Conservation (phyloP, 2,113 vertebrate species). For the Marcusenius ussheri region DNA sequence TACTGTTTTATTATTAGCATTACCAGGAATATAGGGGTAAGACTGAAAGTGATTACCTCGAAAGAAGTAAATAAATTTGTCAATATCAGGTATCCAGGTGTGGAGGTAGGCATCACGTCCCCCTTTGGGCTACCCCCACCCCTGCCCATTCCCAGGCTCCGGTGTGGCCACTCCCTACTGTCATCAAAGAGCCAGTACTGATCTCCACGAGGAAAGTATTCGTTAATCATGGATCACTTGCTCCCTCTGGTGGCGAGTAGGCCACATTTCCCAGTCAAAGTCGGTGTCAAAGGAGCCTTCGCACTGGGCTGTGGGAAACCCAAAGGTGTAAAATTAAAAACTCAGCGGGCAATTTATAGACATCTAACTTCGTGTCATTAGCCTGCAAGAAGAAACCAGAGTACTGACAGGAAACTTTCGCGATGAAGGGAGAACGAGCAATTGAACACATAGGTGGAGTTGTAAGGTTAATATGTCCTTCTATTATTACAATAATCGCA, state of each 20-base stretch:
- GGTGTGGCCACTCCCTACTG: neutral
- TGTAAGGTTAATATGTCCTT: neutral
- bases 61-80: conserved; percentile 25
- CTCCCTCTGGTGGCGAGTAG: conserved; percentile 18
- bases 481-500: neutral
- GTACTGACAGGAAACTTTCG: neutral
- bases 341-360: neutral
- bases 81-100: conserved; percentile 21
- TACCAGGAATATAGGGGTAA: neutral
- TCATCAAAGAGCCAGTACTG: conserved; percentile 36
- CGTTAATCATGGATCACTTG: conserved; percentile 5
- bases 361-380: conserved; percentile 13
- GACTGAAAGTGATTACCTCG: conserved; percentile 18
- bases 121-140: conserved; percentile 13
- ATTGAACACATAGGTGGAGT: neutral
- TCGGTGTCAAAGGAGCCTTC: conserved; percentile 23
- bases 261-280: conserved; percentile 18
- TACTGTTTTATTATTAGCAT: neutral
- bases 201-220: conserved; percentile 12
- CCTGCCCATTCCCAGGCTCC: conserved; percentile 8
- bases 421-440: neutral
- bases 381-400: neutral
- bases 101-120: conserved; percentile 10
- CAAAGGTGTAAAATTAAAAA: neutral
- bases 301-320: conserved; percentile 5